These are phyloP conservation scores for Bhutanitis thaidina DNA, from an alignment of 2,888 invertebrate genomes.

Conservation along the genomic window DNA sequence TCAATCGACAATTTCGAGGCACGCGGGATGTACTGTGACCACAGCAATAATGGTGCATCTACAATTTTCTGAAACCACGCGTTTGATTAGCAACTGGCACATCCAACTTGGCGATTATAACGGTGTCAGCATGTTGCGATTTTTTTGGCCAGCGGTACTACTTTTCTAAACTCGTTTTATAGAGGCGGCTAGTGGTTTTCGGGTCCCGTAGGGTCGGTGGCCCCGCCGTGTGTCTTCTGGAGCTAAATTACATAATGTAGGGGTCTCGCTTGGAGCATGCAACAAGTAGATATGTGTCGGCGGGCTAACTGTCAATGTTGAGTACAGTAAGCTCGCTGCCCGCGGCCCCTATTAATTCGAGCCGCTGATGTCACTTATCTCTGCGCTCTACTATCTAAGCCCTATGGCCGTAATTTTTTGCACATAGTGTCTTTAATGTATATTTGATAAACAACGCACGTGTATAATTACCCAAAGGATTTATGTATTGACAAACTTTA, in stretches of 20 bases:
- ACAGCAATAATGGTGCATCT: constrained; percentile 70
- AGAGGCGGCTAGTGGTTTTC: constrained; percentile 78
- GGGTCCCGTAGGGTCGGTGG: constrained; percentile 79
- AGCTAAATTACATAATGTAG: constrained; percentile 80
- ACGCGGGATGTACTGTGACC: constrained; percentile 66
- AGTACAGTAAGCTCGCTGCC: constrained; percentile 78
- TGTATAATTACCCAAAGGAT: constrained; percentile 55
- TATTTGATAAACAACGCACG: constrained; percentile 68
- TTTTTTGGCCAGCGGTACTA: constrained; percentile 81
- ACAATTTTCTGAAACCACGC: constrained; percentile 63
- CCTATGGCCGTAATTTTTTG: constrained; percentile 78
- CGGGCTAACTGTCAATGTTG: constrained; percentile 78
- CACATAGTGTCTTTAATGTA: constrained; percentile 63
- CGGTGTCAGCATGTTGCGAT: constrained; percentile 81
- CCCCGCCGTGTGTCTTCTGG: constrained; percentile 73
- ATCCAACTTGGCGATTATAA: constrained; percentile 80
- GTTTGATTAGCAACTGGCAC: constrained; percentile 74
- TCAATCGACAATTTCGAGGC: constrained; percentile 60
- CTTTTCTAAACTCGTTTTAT: constrained; percentile 80
- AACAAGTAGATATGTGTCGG: constrained; percentile 80
- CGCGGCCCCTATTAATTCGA: constrained; percentile 79
- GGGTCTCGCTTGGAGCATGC: constrained; percentile 74
- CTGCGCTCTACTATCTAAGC: constrained; percentile 77
- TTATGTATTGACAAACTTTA: constrained; percentile 38
- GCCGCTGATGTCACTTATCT: constrained; percentile 80